Percentiles rank a stretch among this genome's conserved stretches.
Conservation (phyloP, 2,113 vertebrate species). For the Jacana jacana region DNA sequence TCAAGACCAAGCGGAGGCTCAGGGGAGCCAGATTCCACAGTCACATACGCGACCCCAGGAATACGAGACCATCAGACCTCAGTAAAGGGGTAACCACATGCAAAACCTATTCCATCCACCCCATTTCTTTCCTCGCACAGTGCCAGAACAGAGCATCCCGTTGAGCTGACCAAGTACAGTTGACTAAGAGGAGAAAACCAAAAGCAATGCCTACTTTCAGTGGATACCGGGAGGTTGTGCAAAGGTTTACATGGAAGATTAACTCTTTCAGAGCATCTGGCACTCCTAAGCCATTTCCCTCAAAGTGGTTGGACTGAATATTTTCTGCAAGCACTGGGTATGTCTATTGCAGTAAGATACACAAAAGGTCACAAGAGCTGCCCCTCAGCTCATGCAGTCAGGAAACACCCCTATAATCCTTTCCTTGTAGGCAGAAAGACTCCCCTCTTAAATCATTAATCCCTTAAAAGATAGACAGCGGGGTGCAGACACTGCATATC, state of each 20-base stretch:
- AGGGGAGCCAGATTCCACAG: neutral
- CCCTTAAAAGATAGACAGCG: neutral
- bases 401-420: neutral
- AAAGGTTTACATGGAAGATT: neutral
- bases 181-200: neutral
- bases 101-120: neutral
- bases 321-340: neutral
- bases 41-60: neutral
- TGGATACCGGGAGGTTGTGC: neutral
- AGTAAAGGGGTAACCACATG: neutral
- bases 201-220: neutral
- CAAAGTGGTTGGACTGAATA: neutral
- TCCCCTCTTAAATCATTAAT: neutral
- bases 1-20: neutral
- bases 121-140: rapidly evolving
- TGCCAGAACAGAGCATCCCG: neutral
- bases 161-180: neutral
- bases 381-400: neutral
- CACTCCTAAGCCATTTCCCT: neutral
- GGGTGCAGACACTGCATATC: neutral
- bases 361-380: neutral
- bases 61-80: neutral
- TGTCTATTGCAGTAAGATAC: neutral
- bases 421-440: neutral
- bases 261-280: neutral